Evolutionary conservation across 1,140 invertebrate species (phyloP).

Genomic region (Triops cancriformis): DNA sequence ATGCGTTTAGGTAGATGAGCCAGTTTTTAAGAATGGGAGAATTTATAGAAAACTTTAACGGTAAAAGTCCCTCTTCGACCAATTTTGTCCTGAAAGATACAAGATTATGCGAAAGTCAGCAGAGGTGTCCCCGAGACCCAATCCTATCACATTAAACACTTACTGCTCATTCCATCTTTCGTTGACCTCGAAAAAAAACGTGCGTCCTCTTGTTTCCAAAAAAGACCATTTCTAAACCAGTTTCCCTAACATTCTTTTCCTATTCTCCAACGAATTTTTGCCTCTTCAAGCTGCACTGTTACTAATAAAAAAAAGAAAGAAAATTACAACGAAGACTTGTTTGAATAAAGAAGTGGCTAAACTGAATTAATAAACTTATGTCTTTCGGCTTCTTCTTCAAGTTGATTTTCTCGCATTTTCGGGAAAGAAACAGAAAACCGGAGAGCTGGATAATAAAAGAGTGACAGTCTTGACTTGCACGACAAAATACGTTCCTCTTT

Average conservation of each 20-base stretch:
- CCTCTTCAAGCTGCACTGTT: not conserved
- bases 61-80: too few relatives aligned
- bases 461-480: not conserved
- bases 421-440: not conserved
- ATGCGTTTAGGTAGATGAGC: too few relatives aligned
- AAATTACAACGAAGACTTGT: not conserved
- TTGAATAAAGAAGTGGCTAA: not conserved
- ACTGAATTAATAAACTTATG: not conserved
- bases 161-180: not conserved
- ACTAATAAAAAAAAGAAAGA: not conserved
- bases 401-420: not conserved
- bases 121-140: slow-evolving; percentile 11
- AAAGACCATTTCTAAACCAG: not conserved
- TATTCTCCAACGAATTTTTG: not conserved
- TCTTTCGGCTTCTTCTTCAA: not conserved
- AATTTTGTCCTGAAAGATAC: too few relatives aligned
- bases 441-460: not conserved
- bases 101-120: not conserved
- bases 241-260: not conserved
- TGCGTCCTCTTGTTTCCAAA: not conserved
- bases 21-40: not conserved
- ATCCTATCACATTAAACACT: slow-evolving; percentile 7
- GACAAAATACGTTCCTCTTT: not conserved
- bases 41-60: too few relatives aligned
- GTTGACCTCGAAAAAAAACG: not conserved